These are phyloP conservation scores for Pelmatolapia mariae DNA, from an alignment of 2,113 vertebrate genomes.

Conservation along the genomic window DNA sequence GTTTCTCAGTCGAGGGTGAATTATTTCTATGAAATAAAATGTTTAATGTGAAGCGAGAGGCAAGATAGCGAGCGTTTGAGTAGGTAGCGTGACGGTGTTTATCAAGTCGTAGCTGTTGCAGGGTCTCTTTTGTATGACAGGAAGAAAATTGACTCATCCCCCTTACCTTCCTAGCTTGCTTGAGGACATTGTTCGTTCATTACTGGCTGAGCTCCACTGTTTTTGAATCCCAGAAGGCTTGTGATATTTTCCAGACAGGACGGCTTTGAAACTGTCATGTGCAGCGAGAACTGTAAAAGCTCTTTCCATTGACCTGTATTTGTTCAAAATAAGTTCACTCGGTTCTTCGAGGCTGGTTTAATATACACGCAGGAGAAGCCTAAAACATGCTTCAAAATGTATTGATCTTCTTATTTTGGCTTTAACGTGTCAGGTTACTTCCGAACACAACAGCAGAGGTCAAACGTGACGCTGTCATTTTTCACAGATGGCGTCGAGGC, in stretches of 20 bases:
- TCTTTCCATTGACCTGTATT: slow-evolving; percentile 2
- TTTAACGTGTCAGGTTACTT: not conserved
- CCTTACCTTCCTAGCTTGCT: slow-evolving; percentile 28
- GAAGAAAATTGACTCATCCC: slow-evolving; percentile 43
- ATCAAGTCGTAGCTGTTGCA: slow-evolving; percentile 15
- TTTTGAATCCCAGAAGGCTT: slow-evolving; percentile 4
- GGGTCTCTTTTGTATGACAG: slow-evolving; percentile 24
- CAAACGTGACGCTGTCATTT: slow-evolving; percentile 32
- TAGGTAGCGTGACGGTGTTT: slow-evolving; percentile 25
- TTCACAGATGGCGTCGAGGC: slow-evolving; percentile 35
- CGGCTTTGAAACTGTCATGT: slow-evolving; percentile 16
- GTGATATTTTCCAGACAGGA: slow-evolving; percentile 11
- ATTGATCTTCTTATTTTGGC: not conserved
- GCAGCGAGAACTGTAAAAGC: not conserved
- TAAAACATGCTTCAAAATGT: not conserved
- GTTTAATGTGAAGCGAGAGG: slow-evolving; percentile 28
- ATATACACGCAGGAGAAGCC: not conserved
- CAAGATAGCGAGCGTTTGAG: not conserved
- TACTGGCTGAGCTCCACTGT: slow-evolving; percentile 7
- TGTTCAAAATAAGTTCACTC: not conserved
- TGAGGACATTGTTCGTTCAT: slow-evolving; percentile 22
- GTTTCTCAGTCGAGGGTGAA: not conserved
- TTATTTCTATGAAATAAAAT: slow-evolving; percentile 18
- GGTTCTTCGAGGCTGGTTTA: not conserved
- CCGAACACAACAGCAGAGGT: slow-evolving; percentile 15